Conservation (phyloP, 2,888 invertebrate species). For the Cheilosia pagana region DNA sequence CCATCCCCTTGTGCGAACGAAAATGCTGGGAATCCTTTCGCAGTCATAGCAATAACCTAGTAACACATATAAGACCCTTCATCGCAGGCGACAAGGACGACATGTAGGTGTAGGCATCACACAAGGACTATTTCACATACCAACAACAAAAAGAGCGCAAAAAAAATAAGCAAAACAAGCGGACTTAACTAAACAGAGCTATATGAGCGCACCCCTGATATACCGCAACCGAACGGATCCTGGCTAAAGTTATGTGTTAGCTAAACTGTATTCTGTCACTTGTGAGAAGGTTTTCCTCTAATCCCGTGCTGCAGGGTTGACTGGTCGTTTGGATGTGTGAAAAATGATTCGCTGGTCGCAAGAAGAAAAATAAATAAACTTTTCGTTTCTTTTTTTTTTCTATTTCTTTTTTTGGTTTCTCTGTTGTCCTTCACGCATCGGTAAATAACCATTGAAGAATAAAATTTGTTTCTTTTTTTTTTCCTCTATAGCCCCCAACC, state of each 20-base stretch:
- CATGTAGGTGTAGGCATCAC: constrained; percentile 36
- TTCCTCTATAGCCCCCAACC: neutral
- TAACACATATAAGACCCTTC: constrained; percentile 64
- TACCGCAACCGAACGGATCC: constrained; percentile 4
- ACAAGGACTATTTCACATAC: constrained; percentile 28
- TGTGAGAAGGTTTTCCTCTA: constrained; percentile 50
- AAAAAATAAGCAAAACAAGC: constrained; percentile 59
- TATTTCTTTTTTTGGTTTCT: constrained; percentile 26
- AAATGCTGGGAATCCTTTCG: constrained; percentile 59
- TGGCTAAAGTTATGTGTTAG: constrained; percentile 34
- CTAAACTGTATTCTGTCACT: constrained; percentile 67
- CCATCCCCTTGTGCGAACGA: constrained; percentile 23
- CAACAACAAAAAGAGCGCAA: constrained; percentile 11
- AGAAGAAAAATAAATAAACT: constrained; percentile 16
- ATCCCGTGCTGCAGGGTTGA: constrained; percentile 52
- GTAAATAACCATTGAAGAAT: constrained; percentile 73
- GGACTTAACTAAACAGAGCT: constrained; percentile 59
- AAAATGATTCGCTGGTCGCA: constrained; percentile 59
- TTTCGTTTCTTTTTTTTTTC: constrained; percentile 19
- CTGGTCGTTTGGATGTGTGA: constrained; percentile 61
- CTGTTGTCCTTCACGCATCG: constrained; percentile 74
- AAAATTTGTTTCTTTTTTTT: constrained; percentile 57
- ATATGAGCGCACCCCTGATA: neutral
- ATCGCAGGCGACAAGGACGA: constrained; percentile 67
- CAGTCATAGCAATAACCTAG: constrained; percentile 69